Base-by-base conservation (phyloP, 2,888 invertebrate species). In the Leptura quadrifasciata region DNA sequence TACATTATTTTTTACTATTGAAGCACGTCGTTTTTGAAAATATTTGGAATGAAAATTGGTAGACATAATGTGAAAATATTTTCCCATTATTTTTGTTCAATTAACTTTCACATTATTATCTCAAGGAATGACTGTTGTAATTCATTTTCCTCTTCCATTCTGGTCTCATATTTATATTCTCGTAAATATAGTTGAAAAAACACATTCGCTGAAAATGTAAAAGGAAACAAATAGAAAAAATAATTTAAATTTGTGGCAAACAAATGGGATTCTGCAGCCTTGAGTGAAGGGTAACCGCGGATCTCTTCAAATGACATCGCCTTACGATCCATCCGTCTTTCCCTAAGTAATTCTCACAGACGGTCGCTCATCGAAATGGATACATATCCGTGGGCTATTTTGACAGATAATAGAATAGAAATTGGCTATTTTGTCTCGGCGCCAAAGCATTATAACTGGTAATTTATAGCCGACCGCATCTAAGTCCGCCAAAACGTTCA, bases 331-430 rank as follows among this genome's bases (percentile, higher is more conserved):
- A 75, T 77, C 69, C 72, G 27, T 75, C 75, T 77, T 72, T 73
- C 60, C 39, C 39, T 72, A 47, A 58, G 69, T 74, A 61, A 67
- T 72, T 74, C 55, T 54, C 55, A 71, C 57, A 60, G 67, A 79
- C 81, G 81, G 81, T 72, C 83, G 85, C 81, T 77, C 81, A 76
- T 76, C 81, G 77, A 75, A 79, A 82, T 77, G 78, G 79, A 81
- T 74, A 79, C 80, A n/a, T 35, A 18, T 83, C 84, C 82, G 74
- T 81, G 78, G 84, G 84, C 85, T 85, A 85, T 87, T 87, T 87
- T 86, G 87, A 87, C 86, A 86, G 86, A 87, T 87, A 87, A 87
- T 87, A 86, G 87, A 87, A 87, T 87, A 86, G 87, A 86, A 87
- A 87, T 87, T 86, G 87, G 85, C 84, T 85, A 86, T 85, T 87